Percentiles rank a stretch among this genome's conserved stretches.
phyloP scores from a whole-genome alignment of 2,797 vertebrate species.

The Nannoperca obscura region DNA sequence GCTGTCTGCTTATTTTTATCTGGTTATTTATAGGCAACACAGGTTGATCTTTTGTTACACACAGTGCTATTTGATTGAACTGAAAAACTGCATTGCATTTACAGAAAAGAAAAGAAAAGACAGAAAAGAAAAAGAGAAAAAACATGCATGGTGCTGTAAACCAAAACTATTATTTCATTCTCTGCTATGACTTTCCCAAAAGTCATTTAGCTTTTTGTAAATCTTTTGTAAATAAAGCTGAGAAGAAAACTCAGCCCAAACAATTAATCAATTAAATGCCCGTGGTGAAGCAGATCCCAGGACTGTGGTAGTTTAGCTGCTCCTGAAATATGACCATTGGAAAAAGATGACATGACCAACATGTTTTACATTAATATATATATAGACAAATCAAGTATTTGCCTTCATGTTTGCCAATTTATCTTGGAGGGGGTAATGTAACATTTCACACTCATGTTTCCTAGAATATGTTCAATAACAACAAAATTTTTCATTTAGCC shows the following conservation, averaged over 20 bases:
- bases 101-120: neutral
- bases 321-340: slow-evolving; percentile 9
- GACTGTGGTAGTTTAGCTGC: slow-evolving; percentile 6
- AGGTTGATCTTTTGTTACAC: slow-evolving; percentile 16
- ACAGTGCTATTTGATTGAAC: slow-evolving; percentile 19
- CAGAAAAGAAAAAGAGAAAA: neutral
- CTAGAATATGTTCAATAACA: slow-evolving; percentile 1
- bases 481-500: slow-evolving; percentile 17
- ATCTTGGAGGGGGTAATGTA: neutral
- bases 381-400: neutral
- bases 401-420: slow-evolving; percentile 4
- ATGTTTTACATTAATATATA: neutral
- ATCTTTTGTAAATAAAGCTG: slow-evolving; percentile 4
- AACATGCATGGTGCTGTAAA: neutral
- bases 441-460: slow-evolving; percentile 11
- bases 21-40: slow-evolving; percentile 62
- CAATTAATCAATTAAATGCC: slow-evolving; percentile 26
- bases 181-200: slow-evolving; percentile 9
- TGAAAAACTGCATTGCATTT: neutral
- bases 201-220: slow-evolving; percentile 17
- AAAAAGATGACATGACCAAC: neutral
- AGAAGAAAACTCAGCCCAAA: neutral
- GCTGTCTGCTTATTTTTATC: slow-evolving; percentile 55
- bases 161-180: neutral
- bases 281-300: slow-evolving; percentile 3